Conservation (phyloP, 2,888 invertebrate species). For the Gnatocerus cornutus region DNA sequence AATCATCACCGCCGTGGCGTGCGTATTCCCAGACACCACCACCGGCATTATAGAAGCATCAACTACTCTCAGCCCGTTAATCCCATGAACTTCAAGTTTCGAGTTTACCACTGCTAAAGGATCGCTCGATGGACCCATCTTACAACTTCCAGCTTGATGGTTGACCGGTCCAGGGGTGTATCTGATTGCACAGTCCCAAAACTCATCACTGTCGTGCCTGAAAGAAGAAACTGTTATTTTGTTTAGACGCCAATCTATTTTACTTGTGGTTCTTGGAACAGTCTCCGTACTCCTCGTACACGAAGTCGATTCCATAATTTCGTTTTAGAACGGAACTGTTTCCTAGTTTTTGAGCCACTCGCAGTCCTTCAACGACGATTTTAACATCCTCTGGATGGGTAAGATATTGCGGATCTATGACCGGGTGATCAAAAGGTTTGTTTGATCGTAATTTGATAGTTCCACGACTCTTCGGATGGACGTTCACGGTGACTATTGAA, state of each 20-base stretch:
- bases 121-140: slow-evolving; percentile 81
- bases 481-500: slow-evolving; percentile 23
- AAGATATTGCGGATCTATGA: slow-evolving; percentile 84
- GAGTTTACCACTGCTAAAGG: slow-evolving; percentile 75
- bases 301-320: slow-evolving; percentile 65
- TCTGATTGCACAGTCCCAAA: slow-evolving; percentile 80
- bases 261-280: slow-evolving; percentile 9
- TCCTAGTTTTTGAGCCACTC: slow-evolving; percentile 74
- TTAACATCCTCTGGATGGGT: slow-evolving; percentile 77
- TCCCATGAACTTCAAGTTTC: slow-evolving; percentile 51
- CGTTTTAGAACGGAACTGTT: slow-evolving; percentile 66
- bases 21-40: slow-evolving; percentile 50
- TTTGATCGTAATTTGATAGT: slow-evolving; percentile 76
- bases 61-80: slow-evolving; percentile 51
- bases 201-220: slow-evolving; percentile 47
- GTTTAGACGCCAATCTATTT: too few species aligned
- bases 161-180: slow-evolving; percentile 82
- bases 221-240: not conserved
- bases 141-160: slow-evolving; percentile 84
- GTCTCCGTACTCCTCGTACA: slow-evolving; percentile 74
- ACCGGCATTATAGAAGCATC: slow-evolving; percentile 55
- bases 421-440: slow-evolving; percentile 80
- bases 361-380: slow-evolving; percentile 76
- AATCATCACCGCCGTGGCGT: slow-evolving; percentile 53
- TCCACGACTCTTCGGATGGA: slow-evolving; percentile 80